Evolutionary conservation across 2,888 invertebrate genomes (phyloP).

Genomic region (Luperina testacea): DNA sequence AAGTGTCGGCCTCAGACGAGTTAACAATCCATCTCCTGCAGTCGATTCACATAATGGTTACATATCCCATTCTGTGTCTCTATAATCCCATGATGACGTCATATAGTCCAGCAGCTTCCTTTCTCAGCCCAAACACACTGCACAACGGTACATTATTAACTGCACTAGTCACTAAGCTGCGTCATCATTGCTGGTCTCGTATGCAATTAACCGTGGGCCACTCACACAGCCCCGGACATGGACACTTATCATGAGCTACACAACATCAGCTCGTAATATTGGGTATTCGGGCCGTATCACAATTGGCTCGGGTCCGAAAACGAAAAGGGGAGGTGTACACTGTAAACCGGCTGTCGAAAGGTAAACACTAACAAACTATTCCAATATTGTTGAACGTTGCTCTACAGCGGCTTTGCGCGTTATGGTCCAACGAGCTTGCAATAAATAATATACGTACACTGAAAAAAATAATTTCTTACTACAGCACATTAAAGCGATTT

Average conservation of each 20-base stretch:
- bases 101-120: conserved; percentile 32
- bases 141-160: conserved; percentile 51
- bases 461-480: too few species aligned
- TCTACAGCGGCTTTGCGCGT: conserved; percentile 73
- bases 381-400: conserved; percentile 80
- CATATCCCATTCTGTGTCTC: conserved; percentile 33
- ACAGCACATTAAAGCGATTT: too few species aligned
- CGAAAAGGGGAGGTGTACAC: conserved; percentile 70
- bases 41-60: conserved; percentile 21
- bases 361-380: conserved; percentile 83
- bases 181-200: conserved; percentile 53
- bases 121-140: conserved; percentile 32
- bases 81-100: conserved; percentile 26
- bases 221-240: conserved; percentile 38
- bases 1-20: not conserved
- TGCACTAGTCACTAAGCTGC: conserved; percentile 50
- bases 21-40: conserved; percentile 14
- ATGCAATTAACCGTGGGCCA: conserved; percentile 50
- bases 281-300: conserved; percentile 54
- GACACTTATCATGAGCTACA: conserved; percentile 48
- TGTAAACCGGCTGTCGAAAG: conserved; percentile 73
- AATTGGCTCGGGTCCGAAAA: conserved; percentile 67
- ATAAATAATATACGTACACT: conserved; percentile 76
- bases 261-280: conserved; percentile 57
- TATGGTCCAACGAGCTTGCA: conserved; percentile 77